A percentile compares a stretch with the other conserved stretches of the same genome.
Conservation (phyloP, 64 coral and sea anemone genomes). For the Actinia tenebrosa region DNA sequence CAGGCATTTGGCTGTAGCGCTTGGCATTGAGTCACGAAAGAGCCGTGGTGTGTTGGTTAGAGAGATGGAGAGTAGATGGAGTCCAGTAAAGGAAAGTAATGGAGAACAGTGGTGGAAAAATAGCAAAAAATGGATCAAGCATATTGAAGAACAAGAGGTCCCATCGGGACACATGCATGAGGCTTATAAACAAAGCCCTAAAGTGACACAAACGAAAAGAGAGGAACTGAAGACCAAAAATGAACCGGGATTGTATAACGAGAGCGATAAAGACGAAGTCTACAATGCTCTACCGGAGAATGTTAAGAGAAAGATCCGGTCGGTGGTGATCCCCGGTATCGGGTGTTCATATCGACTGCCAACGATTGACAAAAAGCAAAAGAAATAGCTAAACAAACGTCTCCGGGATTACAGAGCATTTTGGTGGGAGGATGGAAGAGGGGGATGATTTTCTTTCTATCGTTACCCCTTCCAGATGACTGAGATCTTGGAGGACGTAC, state of each 20-base stretch:
- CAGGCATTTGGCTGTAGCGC: constrained; percentile 5
- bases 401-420: no score
- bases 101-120: constrained; percentile 39
- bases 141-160: constrained; percentile 9
- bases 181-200: not conserved
- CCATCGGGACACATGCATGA: not conserved
- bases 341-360: constrained; percentile 57
- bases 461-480: no score
- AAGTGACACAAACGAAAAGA: not conserved
- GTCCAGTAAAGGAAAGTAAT: constrained; percentile 1
- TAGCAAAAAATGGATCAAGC: constrained; percentile 52
- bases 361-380: not conserved
- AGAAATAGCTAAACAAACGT: not conserved
- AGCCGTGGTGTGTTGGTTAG: not conserved
- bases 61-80: not conserved
- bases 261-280: not conserved
- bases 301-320: not conserved
- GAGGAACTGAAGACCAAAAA: not conserved
- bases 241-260: not conserved
- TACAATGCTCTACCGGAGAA: not conserved
- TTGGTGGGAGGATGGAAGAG: no score
- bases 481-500: no score
- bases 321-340: constrained; percentile 27
- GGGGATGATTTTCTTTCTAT: no score
- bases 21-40: not conserved